These are phyloP conservation scores for Goniozus legneri DNA, from an alignment of 1,140 invertebrate genomes.

Conservation along the genomic window DNA sequence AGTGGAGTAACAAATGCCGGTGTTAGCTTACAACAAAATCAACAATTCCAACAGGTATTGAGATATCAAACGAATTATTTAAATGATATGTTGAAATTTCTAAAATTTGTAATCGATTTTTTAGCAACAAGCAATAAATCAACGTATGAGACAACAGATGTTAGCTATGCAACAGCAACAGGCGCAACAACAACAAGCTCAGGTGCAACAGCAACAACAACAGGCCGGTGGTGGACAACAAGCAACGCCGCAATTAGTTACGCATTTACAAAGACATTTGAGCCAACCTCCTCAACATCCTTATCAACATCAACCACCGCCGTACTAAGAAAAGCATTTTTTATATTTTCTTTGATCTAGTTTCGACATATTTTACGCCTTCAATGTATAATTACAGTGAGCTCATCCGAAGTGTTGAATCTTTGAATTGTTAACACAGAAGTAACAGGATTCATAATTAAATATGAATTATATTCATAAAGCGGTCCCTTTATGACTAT, in stretches of 20 bases:
- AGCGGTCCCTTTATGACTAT: too few species aligned
- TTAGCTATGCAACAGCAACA: slow-evolving; percentile 56
- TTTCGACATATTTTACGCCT: too few species aligned
- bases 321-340: slow-evolving; percentile 53
- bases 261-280: slow-evolving; percentile 60
- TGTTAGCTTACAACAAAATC: slow-evolving; percentile 56
- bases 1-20: slow-evolving; percentile 39
- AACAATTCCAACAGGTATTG: slow-evolving; percentile 61
- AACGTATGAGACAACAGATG: slow-evolving; percentile 60
- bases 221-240: slow-evolving; percentile 58
- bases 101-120: slow-evolving; percentile 1
- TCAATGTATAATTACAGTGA: too few species aligned
- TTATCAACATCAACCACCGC: slow-evolving; percentile 56
- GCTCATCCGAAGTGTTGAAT: too few species aligned
- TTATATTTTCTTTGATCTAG: too few species aligned
- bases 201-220: slow-evolving; percentile 52
- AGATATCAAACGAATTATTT: neutral
- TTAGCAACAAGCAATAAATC: slow-evolving; percentile 34
- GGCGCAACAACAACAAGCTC: slow-evolving; percentile 51
- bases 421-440: too few species aligned
- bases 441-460: too few species aligned
- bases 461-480: too few species aligned
- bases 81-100: neutral
- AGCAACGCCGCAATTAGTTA: slow-evolving; percentile 60
- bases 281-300: slow-evolving; percentile 51